A percentile compares a stretch with the other conserved stretches of the same genome.
Conservation (phyloP, 2,113 vertebrate genomes). For the Uropsilus gracilis region DNA sequence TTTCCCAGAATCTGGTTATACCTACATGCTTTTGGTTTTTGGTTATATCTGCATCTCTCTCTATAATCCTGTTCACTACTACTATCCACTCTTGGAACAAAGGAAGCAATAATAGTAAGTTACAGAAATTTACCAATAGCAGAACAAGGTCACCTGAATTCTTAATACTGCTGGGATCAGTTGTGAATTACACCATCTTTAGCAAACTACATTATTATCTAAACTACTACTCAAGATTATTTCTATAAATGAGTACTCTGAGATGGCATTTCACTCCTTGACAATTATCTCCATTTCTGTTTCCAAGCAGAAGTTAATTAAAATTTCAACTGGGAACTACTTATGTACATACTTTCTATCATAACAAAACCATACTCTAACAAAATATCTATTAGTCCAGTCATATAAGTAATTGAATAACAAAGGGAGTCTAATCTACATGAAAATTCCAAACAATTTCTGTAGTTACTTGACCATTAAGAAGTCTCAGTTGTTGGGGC, state of each 20-base stretch:
- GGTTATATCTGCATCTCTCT: background rate
- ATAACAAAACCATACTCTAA: background rate
- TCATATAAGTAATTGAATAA: background rate
- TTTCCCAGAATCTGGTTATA: background rate
- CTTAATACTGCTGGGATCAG: background rate
- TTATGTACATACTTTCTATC: background rate
- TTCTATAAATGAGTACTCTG: background rate
- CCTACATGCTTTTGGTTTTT: too few species aligned
- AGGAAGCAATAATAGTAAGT: background rate
- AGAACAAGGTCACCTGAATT: background rate
- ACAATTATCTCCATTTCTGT: background rate
- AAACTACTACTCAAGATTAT: background rate
- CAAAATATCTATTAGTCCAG: background rate
- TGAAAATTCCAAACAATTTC: background rate
- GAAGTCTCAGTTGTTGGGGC: too few species aligned
- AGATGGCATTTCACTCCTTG: background rate
- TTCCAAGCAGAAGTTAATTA: conserved; percentile 38
- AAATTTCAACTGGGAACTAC: background rate
- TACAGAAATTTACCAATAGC: background rate
- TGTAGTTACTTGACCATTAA: background rate
- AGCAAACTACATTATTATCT: background rate
- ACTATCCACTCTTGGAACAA: background rate
- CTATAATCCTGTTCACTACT: background rate
- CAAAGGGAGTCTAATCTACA: background rate
- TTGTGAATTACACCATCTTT: background rate